Evolutionary conservation across 2,888 invertebrate species (phyloP).

Genomic region (Leptinotarsa tumamoca): DNA sequence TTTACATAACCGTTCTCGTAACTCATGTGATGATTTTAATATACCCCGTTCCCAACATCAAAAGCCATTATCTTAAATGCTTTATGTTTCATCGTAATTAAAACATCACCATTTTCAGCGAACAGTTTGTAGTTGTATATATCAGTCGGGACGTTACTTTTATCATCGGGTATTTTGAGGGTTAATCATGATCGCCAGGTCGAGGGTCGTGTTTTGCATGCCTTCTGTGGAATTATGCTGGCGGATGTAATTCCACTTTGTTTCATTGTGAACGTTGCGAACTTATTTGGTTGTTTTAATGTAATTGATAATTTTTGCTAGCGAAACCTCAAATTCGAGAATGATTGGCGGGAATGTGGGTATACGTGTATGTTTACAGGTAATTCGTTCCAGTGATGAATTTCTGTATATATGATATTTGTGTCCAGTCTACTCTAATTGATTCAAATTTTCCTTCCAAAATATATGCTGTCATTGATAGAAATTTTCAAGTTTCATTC

Average conservation of each 20-base stretch:
- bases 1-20: slow-evolving; percentile 26
- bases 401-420: too few relatives aligned
- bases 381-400: too few relatives aligned
- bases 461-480: too few relatives aligned
- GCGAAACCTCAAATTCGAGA: background rate
- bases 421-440: too few relatives aligned
- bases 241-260: background rate
- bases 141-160: slow-evolving; percentile 35
- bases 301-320: background rate
- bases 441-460: too few relatives aligned
- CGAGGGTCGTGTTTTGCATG: slow-evolving; percentile 24
- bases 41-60: slow-evolving; percentile 51
- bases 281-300: background rate
- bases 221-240: background rate
- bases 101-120: slow-evolving; percentile 42
- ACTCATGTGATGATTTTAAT: slow-evolving; percentile 52
- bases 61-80: slow-evolving; percentile 55
- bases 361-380: too few relatives aligned
- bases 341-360: too few relatives aligned
- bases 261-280: background rate
- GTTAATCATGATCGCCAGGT: slow-evolving; percentile 39
- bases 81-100: slow-evolving; percentile 51
- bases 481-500: too few relatives aligned
- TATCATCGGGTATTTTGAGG: slow-evolving; percentile 39
- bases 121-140: slow-evolving; percentile 20